phyloP scores from a whole-genome alignment of 1,140 invertebrate species.

The Palaemon carinicauda region DNA sequence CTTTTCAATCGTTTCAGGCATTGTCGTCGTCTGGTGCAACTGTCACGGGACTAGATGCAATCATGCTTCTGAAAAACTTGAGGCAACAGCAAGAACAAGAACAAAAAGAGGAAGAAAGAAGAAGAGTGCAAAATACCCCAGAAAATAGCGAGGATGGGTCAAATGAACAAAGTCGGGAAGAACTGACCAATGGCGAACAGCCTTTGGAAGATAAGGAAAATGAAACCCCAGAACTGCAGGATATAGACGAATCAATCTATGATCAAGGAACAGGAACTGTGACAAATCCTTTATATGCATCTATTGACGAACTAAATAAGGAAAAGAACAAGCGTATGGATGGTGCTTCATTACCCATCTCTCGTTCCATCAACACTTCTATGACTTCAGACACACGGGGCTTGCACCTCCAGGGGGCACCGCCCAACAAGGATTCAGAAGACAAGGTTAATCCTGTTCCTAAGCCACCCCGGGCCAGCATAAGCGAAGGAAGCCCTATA shows the following conservation, averaged over 20 bases:
- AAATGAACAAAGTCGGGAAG: neutral
- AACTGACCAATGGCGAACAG: neutral
- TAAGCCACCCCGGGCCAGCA: conserved; percentile 20
- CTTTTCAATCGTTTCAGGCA: neutral
- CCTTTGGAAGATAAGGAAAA: too few relatives aligned
- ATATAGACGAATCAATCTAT: neutral
- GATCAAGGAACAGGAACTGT: neutral
- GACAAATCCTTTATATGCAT: neutral
- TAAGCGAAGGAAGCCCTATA: neutral
- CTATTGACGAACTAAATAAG: neutral
- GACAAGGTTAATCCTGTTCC: conserved; percentile 29
- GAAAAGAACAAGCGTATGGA: neutral
- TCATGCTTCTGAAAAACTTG: conserved; percentile 40
- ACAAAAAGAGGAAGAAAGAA: conserved; percentile 4
- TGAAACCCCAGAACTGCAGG: neutral
- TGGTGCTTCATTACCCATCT: neutral
- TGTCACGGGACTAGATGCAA: conserved; percentile 43
- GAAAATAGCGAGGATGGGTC: neutral
- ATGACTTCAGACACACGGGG: neutral
- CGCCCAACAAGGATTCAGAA: neutral
- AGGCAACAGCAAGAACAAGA: conserved; percentile 28
- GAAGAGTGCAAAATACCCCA: neutral
- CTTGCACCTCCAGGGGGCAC: neutral
- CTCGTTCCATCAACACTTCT: neutral
- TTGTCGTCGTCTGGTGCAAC: conserved; percentile 41